phyloP scores from a whole-genome alignment of 2,113 vertebrate genomes.

The Grallaria varia region DNA sequence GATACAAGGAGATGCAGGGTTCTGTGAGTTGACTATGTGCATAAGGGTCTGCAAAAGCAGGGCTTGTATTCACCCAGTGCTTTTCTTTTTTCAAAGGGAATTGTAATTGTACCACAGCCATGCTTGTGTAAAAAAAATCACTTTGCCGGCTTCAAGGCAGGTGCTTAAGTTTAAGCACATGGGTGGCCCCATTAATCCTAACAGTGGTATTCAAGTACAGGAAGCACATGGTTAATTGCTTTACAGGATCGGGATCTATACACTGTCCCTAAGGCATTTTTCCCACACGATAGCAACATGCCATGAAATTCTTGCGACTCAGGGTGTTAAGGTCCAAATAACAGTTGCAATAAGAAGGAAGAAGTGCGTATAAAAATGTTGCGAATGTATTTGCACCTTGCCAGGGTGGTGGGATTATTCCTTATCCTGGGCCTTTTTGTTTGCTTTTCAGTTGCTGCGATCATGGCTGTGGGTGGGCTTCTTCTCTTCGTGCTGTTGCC shows the following conservation, averaged over 20 bases:
- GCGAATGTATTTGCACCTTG: constrained; percentile 51
- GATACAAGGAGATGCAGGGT: background rate
- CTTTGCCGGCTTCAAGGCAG: constrained; percentile 9
- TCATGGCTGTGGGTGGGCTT: constrained; percentile 80
- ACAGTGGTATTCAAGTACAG: background rate
- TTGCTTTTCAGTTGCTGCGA: constrained; percentile 82
- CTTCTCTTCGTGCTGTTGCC: constrained; percentile 81
- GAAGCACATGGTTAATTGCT: background rate
- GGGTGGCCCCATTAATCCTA: background rate
- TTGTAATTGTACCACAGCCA: background rate
- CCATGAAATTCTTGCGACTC: background rate
- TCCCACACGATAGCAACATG: background rate
- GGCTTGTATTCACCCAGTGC: background rate
- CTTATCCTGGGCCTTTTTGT: constrained; percentile 79
- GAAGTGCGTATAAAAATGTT: background rate
- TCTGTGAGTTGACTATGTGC: background rate
- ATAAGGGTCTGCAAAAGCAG: background rate
- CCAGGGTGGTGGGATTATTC: constrained; percentile 62
- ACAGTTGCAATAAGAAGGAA: background rate
- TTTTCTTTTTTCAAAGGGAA: background rate
- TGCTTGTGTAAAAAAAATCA: background rate
- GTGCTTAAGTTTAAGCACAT: constrained; percentile 55
- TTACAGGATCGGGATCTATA: background rate
- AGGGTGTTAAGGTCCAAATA: background rate
- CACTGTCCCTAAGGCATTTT: background rate